Evolutionary conservation across 2,888 invertebrate species (phyloP).

Genomic region (Lithophane semibrunnea): DNA sequence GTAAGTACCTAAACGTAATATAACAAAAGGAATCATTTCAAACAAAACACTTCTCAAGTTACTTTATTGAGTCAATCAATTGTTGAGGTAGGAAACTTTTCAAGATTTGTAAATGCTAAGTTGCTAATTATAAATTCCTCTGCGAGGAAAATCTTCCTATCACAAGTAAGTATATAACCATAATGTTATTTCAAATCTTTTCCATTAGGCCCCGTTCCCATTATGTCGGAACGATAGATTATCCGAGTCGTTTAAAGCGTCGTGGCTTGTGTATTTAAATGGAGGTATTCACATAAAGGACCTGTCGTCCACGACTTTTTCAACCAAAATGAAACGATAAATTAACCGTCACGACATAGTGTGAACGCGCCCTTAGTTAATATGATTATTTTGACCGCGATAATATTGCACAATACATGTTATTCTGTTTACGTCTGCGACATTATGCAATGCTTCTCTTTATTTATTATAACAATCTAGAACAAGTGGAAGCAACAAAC

Average conservation of each 20-base stretch:
- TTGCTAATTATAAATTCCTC: neutral
- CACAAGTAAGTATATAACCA: no score
- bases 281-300: no score
- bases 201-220: neutral
- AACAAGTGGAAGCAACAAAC: neutral
- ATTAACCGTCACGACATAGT: no score
- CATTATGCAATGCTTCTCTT: slow-evolving; percentile 25
- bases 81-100: neutral
- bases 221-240: no score
- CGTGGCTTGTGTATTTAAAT: no score
- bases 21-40: neutral
- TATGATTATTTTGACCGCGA: slow-evolving; percentile 11
- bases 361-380: neutral
- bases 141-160: neutral
- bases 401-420: slow-evolving; percentile 33
- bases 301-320: no score
- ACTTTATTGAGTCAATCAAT: neutral
- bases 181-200: neutral
- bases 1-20: neutral
- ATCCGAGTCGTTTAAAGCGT: no score
- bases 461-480: slow-evolving; percentile 11
- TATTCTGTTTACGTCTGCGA: slow-evolving; percentile 32
- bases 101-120: neutral
- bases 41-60: neutral
- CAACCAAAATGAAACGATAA: no score